These are phyloP conservation scores for Salvator merianae DNA, from an alignment of 2,113 vertebrate species.

Conservation along the genomic window DNA sequence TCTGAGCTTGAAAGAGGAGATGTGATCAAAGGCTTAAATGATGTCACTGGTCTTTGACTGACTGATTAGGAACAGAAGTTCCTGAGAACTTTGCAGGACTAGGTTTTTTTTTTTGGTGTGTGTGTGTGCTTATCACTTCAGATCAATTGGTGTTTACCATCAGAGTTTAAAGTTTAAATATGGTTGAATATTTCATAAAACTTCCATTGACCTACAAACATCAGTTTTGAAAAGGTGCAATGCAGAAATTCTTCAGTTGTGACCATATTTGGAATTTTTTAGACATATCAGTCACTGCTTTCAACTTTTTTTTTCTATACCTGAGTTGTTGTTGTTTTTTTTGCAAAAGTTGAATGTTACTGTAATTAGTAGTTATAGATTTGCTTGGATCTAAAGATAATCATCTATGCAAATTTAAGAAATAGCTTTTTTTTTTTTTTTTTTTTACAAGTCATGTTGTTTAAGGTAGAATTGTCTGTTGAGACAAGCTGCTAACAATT, in stretches of 20 bases:
- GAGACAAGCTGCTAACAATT: not conserved
- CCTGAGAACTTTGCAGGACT: conserved; percentile 72
- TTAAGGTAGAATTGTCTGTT: not conserved
- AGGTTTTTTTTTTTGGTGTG: conserved; percentile 49
- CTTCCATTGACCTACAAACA: not conserved
- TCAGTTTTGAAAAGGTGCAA: not conserved
- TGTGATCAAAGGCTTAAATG: conserved; percentile 90
- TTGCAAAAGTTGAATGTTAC: not conserved
- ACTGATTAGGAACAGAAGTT: conserved; percentile 94
- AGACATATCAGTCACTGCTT: not conserved
- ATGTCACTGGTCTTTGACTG: conserved; percentile 90
- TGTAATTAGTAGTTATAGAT: not conserved
- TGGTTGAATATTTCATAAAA: not conserved
- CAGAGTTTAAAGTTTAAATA: conserved; percentile 6
- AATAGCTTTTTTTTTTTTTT: not conserved
- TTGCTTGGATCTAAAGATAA: not conserved
- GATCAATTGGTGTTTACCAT: conserved; percentile 66
- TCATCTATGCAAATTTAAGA: not conserved
- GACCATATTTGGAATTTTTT: not conserved
- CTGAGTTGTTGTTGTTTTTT: not conserved
- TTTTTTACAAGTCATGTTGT: no score
- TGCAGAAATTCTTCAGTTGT: not conserved
- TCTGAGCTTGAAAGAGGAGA: conserved; percentile 85
- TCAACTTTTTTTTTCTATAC: not conserved
- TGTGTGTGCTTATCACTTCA: conserved; percentile 64